Evolutionary conservation across 2,797 vertebrate genomes (phyloP).

Genomic region (Chelidonichthys spinosus): DNA sequence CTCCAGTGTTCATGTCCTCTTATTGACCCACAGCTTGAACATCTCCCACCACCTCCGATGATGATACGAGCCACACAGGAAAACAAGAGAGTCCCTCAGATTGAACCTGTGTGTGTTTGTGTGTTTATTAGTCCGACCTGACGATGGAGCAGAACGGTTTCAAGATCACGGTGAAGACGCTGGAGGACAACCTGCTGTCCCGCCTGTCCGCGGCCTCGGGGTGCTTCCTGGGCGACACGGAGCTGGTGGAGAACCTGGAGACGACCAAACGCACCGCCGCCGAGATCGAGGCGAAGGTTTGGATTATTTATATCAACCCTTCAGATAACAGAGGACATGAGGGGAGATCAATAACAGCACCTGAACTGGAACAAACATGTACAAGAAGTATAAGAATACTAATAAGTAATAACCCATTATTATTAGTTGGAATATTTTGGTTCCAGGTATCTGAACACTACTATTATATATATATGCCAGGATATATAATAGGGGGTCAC

Average conservation of each 20-base stretch:
- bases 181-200: constrained; percentile 95
- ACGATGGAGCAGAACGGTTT: constrained; percentile 96
- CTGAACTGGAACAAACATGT: too few relatives aligned
- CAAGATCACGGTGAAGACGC: constrained; percentile 95
- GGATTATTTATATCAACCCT: background rate
- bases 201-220: constrained; percentile 93
- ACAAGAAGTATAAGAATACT: too few relatives aligned
- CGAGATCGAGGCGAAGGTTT: constrained; percentile 93
- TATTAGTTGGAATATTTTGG: too few relatives aligned
- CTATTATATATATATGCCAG: too few relatives aligned
- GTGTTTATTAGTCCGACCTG: constrained; percentile 87
- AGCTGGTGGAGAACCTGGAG: constrained; percentile 94
- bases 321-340: background rate
- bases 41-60: constrained; percentile 27
- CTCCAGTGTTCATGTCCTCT: constrained; percentile 59
- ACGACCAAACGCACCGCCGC: constrained; percentile 92
- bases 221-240: constrained; percentile 93
- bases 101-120: constrained; percentile 21
- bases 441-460: too few relatives aligned
- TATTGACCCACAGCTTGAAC: constrained; percentile 50
- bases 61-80: constrained; percentile 26
- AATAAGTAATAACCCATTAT: too few relatives aligned
- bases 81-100: constrained; percentile 4
- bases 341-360: too few relatives aligned
- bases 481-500: too few relatives aligned